Conservation (phyloP, 2,113 vertebrate species). For the Numenius arquata region DNA sequence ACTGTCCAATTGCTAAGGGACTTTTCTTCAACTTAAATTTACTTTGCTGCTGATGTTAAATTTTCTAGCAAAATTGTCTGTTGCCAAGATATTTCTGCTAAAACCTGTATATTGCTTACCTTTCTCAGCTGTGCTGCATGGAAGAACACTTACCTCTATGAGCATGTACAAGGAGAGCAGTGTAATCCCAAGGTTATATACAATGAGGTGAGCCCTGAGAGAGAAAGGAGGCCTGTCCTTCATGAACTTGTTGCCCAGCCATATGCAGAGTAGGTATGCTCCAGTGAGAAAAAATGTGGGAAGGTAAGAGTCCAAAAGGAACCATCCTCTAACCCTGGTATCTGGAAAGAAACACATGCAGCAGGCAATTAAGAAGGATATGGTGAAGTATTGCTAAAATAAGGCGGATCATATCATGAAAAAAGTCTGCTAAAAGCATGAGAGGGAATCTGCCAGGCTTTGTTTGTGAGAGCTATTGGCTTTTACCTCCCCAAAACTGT, state of each 20-base stretch:
- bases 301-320: constrained; percentile 86
- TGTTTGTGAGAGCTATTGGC: not conserved
- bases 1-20: not conserved
- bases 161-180: constrained; percentile 87
- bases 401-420: not conserved
- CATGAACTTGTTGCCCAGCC: constrained; percentile 83
- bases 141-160: constrained; percentile 76
- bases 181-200: constrained; percentile 85
- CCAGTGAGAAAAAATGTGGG: constrained; percentile 81
- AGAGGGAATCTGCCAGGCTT: not conserved
- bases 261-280: constrained; percentile 79
- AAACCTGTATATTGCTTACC: not conserved
- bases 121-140: rapidly evolving
- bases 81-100: not conserved
- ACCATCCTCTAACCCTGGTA: constrained; percentile 85
- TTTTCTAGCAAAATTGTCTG: not conserved
- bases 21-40: not conserved
- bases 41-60: not conserved
- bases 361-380: not conserved
- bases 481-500: not conserved
- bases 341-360: constrained; percentile 67
- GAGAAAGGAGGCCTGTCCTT: constrained; percentile 80
- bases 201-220: constrained; percentile 78
- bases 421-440: not conserved
- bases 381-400: not conserved